Evolutionary conservation across 92 coral and sea anemone species (phyloP).

Genomic region (Heliopora coerulea): DNA sequence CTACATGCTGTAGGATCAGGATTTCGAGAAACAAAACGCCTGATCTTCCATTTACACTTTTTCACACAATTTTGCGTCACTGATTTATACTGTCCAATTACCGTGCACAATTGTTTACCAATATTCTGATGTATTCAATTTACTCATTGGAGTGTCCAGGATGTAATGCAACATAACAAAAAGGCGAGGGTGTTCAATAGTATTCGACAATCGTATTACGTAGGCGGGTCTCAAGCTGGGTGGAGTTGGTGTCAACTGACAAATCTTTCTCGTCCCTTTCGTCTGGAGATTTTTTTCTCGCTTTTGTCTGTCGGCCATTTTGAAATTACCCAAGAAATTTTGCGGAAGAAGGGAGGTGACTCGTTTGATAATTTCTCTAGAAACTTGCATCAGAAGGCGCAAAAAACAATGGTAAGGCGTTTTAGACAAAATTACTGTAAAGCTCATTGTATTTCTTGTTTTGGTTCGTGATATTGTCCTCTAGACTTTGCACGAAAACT

Average conservation of each 20-base stretch:
- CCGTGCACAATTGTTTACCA: no score
- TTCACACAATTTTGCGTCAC: no score
- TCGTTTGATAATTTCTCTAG: conserved; percentile 10
- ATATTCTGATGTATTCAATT: no score
- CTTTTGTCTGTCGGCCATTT: conserved; percentile 94
- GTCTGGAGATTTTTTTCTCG: conserved; percentile 47
- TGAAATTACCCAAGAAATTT: conserved; percentile 83
- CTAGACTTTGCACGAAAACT: neutral
- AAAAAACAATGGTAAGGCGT: conserved; percentile 21
- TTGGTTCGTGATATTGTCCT: neutral
- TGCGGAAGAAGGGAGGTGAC: conserved; percentile 56
- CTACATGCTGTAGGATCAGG: no score
- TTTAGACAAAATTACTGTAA: neutral
- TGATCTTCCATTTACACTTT: no score
- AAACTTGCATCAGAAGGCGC: conserved; percentile 7
- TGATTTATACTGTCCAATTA: no score
- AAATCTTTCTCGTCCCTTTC: conserved; percentile 10
- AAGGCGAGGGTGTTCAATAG: no score
- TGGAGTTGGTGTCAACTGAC: neutral
- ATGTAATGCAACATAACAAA: no score
- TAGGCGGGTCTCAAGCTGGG: no score
- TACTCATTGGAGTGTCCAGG: no score
- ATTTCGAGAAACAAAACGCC: no score
- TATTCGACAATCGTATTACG: no score
- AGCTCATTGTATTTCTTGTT: neutral